Percentiles rank a stretch among this genome's conserved stretches.
phyloP scores from a whole-genome alignment of 2,888 invertebrate species.

The Dermolepida albohirtum region DNA sequence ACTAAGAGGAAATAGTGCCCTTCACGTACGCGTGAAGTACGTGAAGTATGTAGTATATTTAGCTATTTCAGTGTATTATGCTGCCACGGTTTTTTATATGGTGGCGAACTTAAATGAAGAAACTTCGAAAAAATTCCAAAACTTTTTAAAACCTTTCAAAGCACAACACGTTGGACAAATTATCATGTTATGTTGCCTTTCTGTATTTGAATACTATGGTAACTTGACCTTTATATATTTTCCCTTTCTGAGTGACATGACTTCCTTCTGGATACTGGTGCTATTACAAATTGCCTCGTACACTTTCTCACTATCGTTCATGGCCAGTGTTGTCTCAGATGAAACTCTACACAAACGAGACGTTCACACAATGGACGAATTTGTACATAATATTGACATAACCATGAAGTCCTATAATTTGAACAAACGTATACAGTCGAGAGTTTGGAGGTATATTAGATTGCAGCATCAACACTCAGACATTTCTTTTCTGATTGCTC shows the following conservation, averaged over 20 bases:
- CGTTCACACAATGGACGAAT: constrained; percentile 22
- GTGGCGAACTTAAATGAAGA: background rate
- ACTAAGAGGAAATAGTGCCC: background rate
- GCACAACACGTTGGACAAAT: background rate
- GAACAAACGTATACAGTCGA: constrained; percentile 64
- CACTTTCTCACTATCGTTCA: constrained; percentile 28
- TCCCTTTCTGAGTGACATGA: constrained; percentile 12
- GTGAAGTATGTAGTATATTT: constrained; percentile 33
- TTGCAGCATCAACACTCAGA: constrained; percentile 32
- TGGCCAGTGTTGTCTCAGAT: constrained; percentile 64
- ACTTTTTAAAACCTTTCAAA: constrained; percentile 13
- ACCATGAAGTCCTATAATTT: constrained; percentile 68
- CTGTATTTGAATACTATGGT: constrained; percentile 24
- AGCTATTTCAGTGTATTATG: constrained; percentile 29
- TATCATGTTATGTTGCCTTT: constrained; percentile 15
- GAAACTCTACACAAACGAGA: constrained; percentile 64
- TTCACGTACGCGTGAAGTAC: constrained; percentile 28
- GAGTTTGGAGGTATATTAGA: constrained; percentile 39
- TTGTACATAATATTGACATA: constrained; percentile 60
- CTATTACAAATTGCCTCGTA: constrained; percentile 13
- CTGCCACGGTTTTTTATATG: constrained; percentile 28
- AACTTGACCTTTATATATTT: constrained; percentile 21
- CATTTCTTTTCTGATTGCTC: constrained; percentile 22
- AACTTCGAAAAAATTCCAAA: background rate
- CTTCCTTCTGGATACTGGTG: constrained; percentile 1